Evolutionary conservation across 2,113 vertebrate species (phyloP), one percentile per base, ranked within the genome.

Genomic region (Heloderma charlesbogerti): DNA sequence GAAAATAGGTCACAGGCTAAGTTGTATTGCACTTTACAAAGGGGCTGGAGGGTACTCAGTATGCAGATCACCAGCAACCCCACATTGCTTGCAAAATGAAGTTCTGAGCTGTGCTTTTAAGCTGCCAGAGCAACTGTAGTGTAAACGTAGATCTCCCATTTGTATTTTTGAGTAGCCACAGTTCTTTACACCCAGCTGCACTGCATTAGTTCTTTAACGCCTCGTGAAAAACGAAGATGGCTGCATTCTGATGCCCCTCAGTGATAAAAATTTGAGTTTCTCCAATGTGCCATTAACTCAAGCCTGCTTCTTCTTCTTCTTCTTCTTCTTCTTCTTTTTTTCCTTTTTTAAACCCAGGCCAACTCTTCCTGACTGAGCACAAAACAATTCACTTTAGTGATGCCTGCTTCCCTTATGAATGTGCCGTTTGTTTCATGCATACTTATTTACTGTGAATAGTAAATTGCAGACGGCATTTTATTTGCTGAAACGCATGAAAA

Each of bases 391-490:
- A 57, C 79, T 91, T 87, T 22, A 91, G 63, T 85, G 31, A 51
- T 51, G 83, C 63, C 29, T 48, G 13, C 87, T 82, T 57, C 25
- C 48, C 78, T 72, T 87, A 74, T 90, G 34, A 3, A 15, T 91
- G 1, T 71, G 87, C 86, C 78, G 2, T 0, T 63, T 60, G 79
- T 75, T 92, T 84, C 29, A 79, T 89, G 29, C 71, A 63, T 84
- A 78, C 20, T 86, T 94, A 69, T 88, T 89, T 88, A 88, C 87
- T 54, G 63, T 0, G 0, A 67, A 87, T 88, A 93, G n/a, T 89
- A 91, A 90, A 89, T 87, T 84, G 81, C 69, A 90, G 63, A 6
- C 75, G 10, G 51, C 88, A 29, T 45, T 48, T 89, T 13, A 29
- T 92, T 80, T 0, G 3, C 54, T 81, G 89, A 85, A 92, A 88